These are phyloP conservation scores for Plagodis dolabraria DNA, from an alignment of 2,888 invertebrate genomes.

Conservation along the genomic window DNA sequence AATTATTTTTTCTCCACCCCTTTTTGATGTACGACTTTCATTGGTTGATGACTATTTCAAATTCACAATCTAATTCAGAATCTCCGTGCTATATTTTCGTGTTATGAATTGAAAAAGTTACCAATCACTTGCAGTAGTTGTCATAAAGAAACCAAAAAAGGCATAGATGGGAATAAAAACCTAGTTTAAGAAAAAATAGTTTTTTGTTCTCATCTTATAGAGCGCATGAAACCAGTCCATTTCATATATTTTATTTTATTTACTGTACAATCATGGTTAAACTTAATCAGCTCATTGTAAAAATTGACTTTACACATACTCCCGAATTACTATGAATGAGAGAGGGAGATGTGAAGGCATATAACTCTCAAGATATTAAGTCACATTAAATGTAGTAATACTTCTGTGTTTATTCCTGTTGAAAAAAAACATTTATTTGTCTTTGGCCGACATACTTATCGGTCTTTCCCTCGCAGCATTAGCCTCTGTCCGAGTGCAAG, in stretches of 20 bases:
- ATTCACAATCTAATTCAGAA: neutral
- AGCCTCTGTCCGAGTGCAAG: no score
- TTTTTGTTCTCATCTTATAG: slow-evolving; percentile 39
- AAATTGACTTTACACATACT: no score
- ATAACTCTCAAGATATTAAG: no score
- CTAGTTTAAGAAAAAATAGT: slow-evolving; percentile 10
- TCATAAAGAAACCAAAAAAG: slow-evolving; percentile 31
- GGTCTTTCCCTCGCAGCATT: no score
- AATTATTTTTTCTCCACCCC: slow-evolving; percentile 27
- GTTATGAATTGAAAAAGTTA: slow-evolving; percentile 36
- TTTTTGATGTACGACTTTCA: slow-evolving; percentile 23
- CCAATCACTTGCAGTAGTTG: slow-evolving; percentile 37
- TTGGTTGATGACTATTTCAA: slow-evolving; percentile 31
- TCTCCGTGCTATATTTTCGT: neutral
- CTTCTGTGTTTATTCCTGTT: no score
- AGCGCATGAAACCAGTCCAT: slow-evolving; percentile 47
- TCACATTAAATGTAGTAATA: no score
- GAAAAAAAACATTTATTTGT: no score
- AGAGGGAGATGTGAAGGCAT: no score
- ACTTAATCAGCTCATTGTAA: no score
- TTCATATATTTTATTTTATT: slow-evolving; percentile 17
- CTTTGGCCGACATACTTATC: no score
- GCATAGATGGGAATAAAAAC: slow-evolving; percentile 40
- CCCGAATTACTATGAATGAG: no score
- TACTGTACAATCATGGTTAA: no score